Percentiles rank a stretch among this genome's conserved stretches.
These are phyloP conservation scores for Reticulitermes lucifugus DNA, from an alignment of 2,888 invertebrate genomes.

Conservation along the genomic window DNA sequence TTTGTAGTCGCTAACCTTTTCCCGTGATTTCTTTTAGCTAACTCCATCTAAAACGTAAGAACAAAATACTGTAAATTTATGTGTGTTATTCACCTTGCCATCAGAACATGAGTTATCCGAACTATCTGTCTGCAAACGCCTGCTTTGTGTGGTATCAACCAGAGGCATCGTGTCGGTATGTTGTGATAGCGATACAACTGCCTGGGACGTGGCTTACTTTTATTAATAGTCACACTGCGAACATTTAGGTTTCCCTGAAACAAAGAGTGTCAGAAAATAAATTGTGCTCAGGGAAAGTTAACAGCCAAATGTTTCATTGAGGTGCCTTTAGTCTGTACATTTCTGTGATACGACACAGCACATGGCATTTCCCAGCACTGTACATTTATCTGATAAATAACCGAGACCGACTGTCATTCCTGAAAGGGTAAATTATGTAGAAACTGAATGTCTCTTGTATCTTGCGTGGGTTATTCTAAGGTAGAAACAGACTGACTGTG, in stretches of 20 bases:
- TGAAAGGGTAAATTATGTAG: too few relatives aligned
- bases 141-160: not conserved
- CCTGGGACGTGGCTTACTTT: not conserved
- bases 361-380: too few relatives aligned
- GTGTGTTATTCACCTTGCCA: not conserved
- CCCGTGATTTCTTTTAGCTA: not conserved
- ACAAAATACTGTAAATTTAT: not conserved
- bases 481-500: too few relatives aligned
- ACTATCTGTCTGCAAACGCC: not conserved
- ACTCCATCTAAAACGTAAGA: not conserved
- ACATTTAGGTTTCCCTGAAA: not conserved
- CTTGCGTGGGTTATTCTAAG: too few relatives aligned
- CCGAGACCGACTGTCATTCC: too few relatives aligned
- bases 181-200: not conserved
- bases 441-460: too few relatives aligned
- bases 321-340: too few relatives aligned
- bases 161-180: not conserved
- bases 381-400: too few relatives aligned
- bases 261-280: not conserved
- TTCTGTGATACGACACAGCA: too few relatives aligned
- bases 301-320: too few relatives aligned
- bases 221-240: not conserved
- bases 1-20: not conserved
- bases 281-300: too few relatives aligned
- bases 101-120: constrained; percentile 4